Evolutionary conservation across 2,888 invertebrate genomes (phyloP).

Genomic region (Pherbina coryleti): DNA sequence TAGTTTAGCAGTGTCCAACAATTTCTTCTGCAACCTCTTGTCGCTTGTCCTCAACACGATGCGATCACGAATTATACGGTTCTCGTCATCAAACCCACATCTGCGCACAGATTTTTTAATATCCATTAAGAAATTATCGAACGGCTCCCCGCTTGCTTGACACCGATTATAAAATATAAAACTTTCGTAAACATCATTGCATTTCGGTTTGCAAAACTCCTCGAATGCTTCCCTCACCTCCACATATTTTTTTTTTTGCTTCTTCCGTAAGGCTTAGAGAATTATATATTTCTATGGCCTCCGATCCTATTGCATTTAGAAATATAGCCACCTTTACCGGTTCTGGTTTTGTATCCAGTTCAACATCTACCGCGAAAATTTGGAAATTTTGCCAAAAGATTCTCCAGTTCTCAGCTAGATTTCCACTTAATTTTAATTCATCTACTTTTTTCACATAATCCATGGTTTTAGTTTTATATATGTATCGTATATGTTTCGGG

Average conservation of each 20-base stretch:
- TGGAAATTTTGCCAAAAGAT: too few relatives aligned
- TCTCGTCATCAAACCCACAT: too few relatives aligned
- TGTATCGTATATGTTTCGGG: background rate
- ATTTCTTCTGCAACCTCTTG: too few relatives aligned
- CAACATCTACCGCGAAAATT: background rate
- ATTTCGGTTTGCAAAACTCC: slow-evolving; percentile 31
- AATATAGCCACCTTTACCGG: slow-evolving; percentile 48
- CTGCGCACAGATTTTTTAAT: too few relatives aligned
- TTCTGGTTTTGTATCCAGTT: background rate
- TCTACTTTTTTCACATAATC: background rate
- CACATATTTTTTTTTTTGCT: background rate
- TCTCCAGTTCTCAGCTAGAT: too few relatives aligned
- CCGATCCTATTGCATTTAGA: slow-evolving; percentile 52
- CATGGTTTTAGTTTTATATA: background rate
- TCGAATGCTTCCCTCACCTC: too few relatives aligned
- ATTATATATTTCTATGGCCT: slow-evolving; percentile 54
- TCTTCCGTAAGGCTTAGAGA: slow-evolving; percentile 45
- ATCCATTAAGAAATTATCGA: slow-evolving; percentile 35
- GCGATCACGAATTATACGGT: too few relatives aligned
- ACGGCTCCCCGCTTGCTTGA: slow-evolving; percentile 44
- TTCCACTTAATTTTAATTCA: slow-evolving; percentile 44
- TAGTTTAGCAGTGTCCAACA: slow-evolving; percentile 24
- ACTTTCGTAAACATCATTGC: slow-evolving; percentile 42
- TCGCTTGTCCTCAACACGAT: too few relatives aligned
- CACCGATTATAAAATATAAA: slow-evolving; percentile 41